Evolutionary conservation across 2,797 vertebrate genomes (phyloP).

Genomic region (Gouania willdenowi): DNA sequence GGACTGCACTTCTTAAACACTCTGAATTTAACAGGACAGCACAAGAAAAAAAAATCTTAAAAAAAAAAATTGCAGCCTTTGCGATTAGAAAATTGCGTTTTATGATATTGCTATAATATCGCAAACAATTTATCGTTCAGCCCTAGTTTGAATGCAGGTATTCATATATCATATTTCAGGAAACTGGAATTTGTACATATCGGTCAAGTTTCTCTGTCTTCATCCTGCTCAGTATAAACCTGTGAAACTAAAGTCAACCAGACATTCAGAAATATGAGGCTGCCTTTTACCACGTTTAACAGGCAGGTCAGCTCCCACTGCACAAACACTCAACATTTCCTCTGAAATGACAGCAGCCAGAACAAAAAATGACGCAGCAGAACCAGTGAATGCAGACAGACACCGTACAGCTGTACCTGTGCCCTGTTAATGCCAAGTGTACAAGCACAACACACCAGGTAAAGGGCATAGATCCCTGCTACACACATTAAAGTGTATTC

Average conservation of each 20-base stretch:
- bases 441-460: constrained; percentile 26
- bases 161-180: no score
- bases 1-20: no score
- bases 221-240: no score
- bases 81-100: no score
- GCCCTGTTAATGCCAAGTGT: constrained; percentile 1
- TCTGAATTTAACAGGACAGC: no score
- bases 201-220: no score
- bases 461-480: constrained; percentile 25
- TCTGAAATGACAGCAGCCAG: neutral
- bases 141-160: no score
- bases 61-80: no score
- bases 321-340: constrained; percentile 17
- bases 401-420: neutral
- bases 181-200: no score
- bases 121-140: no score
- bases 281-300: constrained; percentile 1
- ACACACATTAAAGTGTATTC: constrained; percentile 1
- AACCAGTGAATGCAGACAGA: constrained; percentile 1
- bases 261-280: neutral
- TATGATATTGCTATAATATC: no score
- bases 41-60: no score
- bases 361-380: neutral
- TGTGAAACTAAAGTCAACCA: neutral
- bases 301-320: constrained; percentile 1